A percentile compares a stretch with the other conserved stretches of the same genome.
Evolutionary conservation across 2,113 vertebrate genomes (phyloP).

Genomic region (Phylloscopus whistleri): DNA sequence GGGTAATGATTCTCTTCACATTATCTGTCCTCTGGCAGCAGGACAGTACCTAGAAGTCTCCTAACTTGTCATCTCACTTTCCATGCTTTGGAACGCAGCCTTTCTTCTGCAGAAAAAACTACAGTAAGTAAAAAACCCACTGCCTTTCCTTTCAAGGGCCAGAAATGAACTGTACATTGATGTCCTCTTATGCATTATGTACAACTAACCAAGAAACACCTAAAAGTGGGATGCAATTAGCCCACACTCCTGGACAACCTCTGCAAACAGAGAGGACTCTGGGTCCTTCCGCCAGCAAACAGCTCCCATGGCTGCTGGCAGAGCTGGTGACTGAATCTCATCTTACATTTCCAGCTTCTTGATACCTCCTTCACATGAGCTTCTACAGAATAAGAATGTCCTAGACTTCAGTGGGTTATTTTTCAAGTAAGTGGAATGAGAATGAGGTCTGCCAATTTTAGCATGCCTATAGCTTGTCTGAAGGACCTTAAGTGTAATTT

Average conservation of each 20-base stretch:
- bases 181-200: rapidly evolving
- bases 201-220: not conserved
- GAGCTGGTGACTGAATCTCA: too few species aligned
- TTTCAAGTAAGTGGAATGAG: not conserved
- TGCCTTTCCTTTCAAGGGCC: not conserved
- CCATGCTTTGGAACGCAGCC: not conserved
- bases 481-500: not conserved
- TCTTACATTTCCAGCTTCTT: not conserved
- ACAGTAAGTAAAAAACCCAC: not conserved
- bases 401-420: not conserved
- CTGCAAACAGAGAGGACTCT: not conserved
- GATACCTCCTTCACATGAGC: not conserved
- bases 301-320: not conserved
- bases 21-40: not conserved
- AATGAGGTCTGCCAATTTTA: not conserved
- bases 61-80: not conserved
- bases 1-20: not conserved
- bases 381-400: not conserved
- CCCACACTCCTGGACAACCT: too few species aligned
- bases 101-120: not conserved
- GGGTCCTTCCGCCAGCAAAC: not conserved
- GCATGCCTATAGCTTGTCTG: not conserved
- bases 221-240: not conserved
- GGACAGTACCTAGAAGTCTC: not conserved
- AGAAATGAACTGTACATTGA: not conserved